Evolutionary conservation across 1,140 invertebrate genomes (phyloP).

Genomic region (Myzus persicae): DNA sequence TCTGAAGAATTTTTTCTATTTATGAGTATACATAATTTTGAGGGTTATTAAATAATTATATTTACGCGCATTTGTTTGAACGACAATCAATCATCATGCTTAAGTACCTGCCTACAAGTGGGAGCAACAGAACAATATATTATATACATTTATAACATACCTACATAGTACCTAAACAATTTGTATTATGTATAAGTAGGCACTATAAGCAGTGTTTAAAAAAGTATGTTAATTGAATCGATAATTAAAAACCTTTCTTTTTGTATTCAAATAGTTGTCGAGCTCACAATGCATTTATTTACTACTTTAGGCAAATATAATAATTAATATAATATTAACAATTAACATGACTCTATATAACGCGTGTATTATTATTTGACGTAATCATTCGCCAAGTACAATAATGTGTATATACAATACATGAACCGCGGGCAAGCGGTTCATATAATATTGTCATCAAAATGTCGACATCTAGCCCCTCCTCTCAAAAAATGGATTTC

Average conservation of each 20-base stretch:
- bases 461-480: not conserved
- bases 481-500: not conserved
- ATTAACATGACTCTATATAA: not conserved
- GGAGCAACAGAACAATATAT: not conserved
- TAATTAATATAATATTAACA: not conserved
- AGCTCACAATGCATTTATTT: not conserved
- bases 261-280: not conserved
- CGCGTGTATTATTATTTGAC: not conserved
- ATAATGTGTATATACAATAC: not conserved
- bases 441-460: not conserved
- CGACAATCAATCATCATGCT: not conserved
- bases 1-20: not conserved
- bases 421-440: not conserved
- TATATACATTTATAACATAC: no score
- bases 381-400: not conserved
- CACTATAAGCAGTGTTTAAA: not conserved
- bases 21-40: not conserved
- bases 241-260: not conserved
- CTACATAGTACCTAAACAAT: not conserved
- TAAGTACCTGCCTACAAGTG: not conserved
- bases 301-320: not conserved
- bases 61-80: not conserved
- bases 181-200: not conserved
- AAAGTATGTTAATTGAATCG: constrained; percentile 1
- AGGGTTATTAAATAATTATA: not conserved